phyloP scores from a whole-genome alignment of 2,888 invertebrate genomes.

The Choristoneura rosaceana region DNA sequence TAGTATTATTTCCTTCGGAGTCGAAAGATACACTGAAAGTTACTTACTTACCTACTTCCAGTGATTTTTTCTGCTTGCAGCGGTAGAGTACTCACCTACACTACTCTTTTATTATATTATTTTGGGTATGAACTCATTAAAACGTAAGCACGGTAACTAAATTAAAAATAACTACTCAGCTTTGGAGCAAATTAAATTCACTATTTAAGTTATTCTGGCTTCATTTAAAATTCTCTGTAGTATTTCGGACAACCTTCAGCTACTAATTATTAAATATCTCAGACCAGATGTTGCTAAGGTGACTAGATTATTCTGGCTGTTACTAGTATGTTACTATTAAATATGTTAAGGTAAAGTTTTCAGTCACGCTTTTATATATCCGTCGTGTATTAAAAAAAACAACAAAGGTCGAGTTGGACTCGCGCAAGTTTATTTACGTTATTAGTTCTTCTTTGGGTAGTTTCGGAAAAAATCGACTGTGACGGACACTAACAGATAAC shows the following conservation, averaged over 20 bases:
- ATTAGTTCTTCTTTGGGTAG: too few species aligned
- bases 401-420: too few species aligned
- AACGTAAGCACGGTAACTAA: constrained; percentile 1
- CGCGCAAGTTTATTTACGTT: too few species aligned
- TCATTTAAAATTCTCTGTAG: constrained; percentile 28
- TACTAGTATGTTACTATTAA: neutral
- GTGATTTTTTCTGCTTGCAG: neutral
- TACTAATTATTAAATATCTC: constrained; percentile 13
- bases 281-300: neutral
- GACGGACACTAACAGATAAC: too few species aligned
- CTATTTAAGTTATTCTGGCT: constrained; percentile 25
- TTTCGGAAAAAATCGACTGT: too few species aligned
- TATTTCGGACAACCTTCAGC: constrained; percentile 12
- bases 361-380: too few species aligned
- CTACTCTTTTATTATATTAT: constrained; percentile 13
- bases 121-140: constrained; percentile 14
- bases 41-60: neutral
- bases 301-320: neutral
- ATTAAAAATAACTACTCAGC: constrained; percentile 23
- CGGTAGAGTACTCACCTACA: neutral
- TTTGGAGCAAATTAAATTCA: constrained; percentile 13
- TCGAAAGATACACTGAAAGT: constrained; percentile 3
- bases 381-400: too few species aligned
- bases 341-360: too few species aligned
- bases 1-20: constrained; percentile 22